A percentile compares a stretch with the other conserved stretches of the same genome.
Evolutionary conservation across 2,113 vertebrate genomes (phyloP).

Genomic region (Meleagris gallopavo): DNA sequence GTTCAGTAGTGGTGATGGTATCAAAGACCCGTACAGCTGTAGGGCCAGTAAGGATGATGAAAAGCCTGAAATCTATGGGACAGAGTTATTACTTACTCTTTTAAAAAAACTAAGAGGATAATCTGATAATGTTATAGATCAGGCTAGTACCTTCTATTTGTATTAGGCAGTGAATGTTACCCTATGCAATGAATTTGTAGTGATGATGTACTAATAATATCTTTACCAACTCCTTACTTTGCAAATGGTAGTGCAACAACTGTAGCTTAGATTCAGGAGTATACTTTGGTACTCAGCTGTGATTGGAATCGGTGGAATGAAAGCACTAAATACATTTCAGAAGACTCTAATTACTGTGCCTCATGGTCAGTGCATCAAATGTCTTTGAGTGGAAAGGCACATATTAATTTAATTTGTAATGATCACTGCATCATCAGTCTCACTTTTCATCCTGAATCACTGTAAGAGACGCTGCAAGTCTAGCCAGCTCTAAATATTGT

Average conservation of each 20-base stretch:
- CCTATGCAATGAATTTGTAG: rapidly evolving
- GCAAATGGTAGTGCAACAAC: background rate
- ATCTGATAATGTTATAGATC: background rate
- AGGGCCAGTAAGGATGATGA: background rate
- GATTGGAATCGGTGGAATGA: background rate
- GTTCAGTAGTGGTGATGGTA: background rate
- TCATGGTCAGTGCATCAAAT: background rate
- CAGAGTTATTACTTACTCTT: background rate
- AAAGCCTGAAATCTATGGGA: background rate
- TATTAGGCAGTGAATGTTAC: background rate
- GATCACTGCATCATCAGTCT: background rate
- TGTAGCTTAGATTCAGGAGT: background rate
- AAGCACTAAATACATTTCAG: background rate
- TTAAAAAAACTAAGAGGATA: background rate
- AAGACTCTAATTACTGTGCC: background rate
- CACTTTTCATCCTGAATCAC: background rate
- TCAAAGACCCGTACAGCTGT: background rate
- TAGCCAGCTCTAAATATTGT: background rate
- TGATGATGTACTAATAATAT: background rate
- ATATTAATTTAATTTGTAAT: background rate
- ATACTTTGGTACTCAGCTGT: background rate
- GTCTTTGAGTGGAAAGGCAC: background rate
- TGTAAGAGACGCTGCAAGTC: background rate
- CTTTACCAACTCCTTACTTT: background rate
- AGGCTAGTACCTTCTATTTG: background rate